Conservation (phyloP, 2,888 invertebrate genomes). For the Arenicola marina region DNA sequence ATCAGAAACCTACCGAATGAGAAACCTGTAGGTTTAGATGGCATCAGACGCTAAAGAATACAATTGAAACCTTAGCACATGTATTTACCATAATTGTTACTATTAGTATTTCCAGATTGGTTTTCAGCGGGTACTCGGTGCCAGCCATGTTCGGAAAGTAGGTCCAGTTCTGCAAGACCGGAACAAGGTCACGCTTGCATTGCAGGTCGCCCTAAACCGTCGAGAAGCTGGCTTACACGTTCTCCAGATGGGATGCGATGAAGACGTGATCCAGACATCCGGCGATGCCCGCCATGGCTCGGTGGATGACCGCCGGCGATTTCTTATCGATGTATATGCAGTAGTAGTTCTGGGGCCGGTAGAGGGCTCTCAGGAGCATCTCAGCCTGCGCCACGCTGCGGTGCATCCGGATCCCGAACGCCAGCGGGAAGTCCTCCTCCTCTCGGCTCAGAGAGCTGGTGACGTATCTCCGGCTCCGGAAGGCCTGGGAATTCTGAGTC, state of each 20-base stretch:
- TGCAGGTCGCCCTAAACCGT: slow-evolving; percentile 36
- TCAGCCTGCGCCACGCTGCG: slow-evolving; percentile 30
- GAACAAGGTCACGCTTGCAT: slow-evolving; percentile 32
- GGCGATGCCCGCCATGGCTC: slow-evolving; percentile 19
- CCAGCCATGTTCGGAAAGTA: slow-evolving; percentile 40
- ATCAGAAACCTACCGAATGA: too few relatives aligned
- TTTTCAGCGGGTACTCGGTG: slow-evolving; percentile 39
- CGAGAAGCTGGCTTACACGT: slow-evolving; percentile 34
- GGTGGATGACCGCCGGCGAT: slow-evolving; percentile 12
- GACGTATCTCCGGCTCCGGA: slow-evolving; percentile 10
- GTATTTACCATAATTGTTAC: too few relatives aligned
- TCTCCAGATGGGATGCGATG: slow-evolving; percentile 26
- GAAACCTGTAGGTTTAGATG: too few relatives aligned
- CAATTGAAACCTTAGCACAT: too few relatives aligned
- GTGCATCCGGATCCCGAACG: slow-evolving; percentile 35
- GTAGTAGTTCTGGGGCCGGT: slow-evolving; percentile 39
- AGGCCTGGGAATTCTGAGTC: slow-evolving; percentile 9
- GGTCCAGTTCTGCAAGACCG: slow-evolving; percentile 25
- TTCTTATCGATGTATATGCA: slow-evolving; percentile 38
- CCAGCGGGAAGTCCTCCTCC: slow-evolving; percentile 31
- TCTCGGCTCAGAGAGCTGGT: slow-evolving; percentile 12
- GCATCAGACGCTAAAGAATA: too few relatives aligned
- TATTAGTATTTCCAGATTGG: slow-evolving; percentile 41
- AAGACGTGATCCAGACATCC: slow-evolving; percentile 37
- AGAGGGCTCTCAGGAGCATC: slow-evolving; percentile 32